These are phyloP conservation scores for Nymphalis polychloros DNA, from an alignment of 2,888 invertebrate genomes.

Conservation along the genomic window DNA sequence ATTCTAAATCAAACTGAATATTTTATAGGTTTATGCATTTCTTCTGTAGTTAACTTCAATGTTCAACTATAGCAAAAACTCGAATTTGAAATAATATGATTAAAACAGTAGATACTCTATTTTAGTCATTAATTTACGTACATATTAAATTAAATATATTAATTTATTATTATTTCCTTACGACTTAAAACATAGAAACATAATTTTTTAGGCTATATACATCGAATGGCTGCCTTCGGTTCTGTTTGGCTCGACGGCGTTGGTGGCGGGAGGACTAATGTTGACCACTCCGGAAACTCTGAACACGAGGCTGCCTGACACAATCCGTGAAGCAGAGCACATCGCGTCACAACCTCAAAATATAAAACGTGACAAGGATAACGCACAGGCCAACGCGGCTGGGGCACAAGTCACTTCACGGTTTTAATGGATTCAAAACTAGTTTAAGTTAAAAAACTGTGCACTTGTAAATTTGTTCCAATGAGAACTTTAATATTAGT, in stretches of 20 bases:
- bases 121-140: no score
- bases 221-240: constrained; percentile 80
- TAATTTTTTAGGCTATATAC: constrained; percentile 68
- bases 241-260: constrained; percentile 81
- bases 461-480: no score
- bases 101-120: no score
- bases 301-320: constrained; percentile 82
- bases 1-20: neutral
- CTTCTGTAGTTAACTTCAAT: no score
- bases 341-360: constrained; percentile 45
- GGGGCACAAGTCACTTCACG: constrained; percentile 25
- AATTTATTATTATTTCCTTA: no score
- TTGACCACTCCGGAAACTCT: constrained; percentile 84
- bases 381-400: neutral
- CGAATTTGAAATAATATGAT: no score
- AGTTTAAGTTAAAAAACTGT: no score
- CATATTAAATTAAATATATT: no score
- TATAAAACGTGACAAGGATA: neutral
- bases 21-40: no score
- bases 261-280: constrained; percentile 80
- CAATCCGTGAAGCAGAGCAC: constrained; percentile 81
- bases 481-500: no score
- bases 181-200: no score
- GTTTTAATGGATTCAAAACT: constrained; percentile 9
- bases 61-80: no score